Evolutionary conservation across 2,113 vertebrate genomes (phyloP).

Genomic region (Melanostigma gelatinosum): DNA sequence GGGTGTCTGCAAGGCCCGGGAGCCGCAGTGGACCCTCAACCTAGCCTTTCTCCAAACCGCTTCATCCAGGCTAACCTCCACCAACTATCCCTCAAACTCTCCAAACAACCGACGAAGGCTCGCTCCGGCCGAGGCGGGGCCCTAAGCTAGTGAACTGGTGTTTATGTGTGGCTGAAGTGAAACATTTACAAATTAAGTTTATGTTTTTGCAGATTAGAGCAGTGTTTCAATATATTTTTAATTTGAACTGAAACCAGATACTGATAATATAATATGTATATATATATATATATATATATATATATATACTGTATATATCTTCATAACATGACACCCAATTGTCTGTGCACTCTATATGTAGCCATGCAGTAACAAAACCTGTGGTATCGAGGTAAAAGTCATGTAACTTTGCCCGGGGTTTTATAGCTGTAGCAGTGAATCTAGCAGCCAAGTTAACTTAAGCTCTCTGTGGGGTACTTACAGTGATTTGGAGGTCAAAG

Average conservation of each 20-base stretch:
- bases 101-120: no score
- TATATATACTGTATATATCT: not conserved
- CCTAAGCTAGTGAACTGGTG: not conserved
- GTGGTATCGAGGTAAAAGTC: not conserved
- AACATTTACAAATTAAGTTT: not conserved
- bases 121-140: no score
- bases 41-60: no score
- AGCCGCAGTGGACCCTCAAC: no score
- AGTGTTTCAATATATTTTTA: not conserved
- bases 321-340: not conserved
- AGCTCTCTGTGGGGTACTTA: conserved; percentile 59
- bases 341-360: not conserved
- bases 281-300: no score
- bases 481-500: conserved; percentile 81
- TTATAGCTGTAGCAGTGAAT: not conserved
- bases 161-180: not conserved
- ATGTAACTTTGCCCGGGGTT: not conserved
- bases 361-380: not conserved
- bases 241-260: not conserved
- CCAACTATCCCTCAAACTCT: no score
- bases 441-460: not conserved
- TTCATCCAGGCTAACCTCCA: no score
- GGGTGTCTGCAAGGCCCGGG: no score
- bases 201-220: not conserved
- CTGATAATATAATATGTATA: not conserved